phyloP scores from a whole-genome alignment of 2,113 vertebrate genomes.

The Neogale vison region DNA sequence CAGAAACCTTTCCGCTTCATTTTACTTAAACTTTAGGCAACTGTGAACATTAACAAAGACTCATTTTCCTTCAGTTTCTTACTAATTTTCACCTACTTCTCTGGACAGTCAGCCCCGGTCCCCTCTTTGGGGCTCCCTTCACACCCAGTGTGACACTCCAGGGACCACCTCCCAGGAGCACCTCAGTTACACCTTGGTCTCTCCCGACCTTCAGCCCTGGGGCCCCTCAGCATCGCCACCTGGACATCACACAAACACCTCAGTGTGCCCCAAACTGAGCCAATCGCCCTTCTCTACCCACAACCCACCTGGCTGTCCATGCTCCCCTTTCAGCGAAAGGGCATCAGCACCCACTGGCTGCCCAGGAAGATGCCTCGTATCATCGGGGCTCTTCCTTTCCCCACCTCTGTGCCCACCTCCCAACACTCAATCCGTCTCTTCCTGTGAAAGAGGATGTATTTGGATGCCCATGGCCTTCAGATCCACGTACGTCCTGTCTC shows the following conservation, averaged over 20 bases:
- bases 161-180: background rate
- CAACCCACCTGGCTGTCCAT: rapidly evolving
- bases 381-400: background rate
- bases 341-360: background rate
- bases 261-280: background rate
- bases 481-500: background rate
- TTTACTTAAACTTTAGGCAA: background rate
- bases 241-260: background rate
- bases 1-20: background rate
- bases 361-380: background rate
- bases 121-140: background rate
- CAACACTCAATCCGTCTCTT: background rate
- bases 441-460: background rate
- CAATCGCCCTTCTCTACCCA: rapidly evolving
- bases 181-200: background rate
- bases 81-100: background rate
- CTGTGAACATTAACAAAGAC: background rate
- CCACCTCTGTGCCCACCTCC: background rate
- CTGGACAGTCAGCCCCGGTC: background rate
- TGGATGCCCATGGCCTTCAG: background rate
- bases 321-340: background rate
- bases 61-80: background rate
- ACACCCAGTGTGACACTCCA: no score
- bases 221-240: background rate
- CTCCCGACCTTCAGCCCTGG: background rate